phyloP scores from a whole-genome alignment of 2,888 invertebrate species.

The Miltochrista miniata region DNA sequence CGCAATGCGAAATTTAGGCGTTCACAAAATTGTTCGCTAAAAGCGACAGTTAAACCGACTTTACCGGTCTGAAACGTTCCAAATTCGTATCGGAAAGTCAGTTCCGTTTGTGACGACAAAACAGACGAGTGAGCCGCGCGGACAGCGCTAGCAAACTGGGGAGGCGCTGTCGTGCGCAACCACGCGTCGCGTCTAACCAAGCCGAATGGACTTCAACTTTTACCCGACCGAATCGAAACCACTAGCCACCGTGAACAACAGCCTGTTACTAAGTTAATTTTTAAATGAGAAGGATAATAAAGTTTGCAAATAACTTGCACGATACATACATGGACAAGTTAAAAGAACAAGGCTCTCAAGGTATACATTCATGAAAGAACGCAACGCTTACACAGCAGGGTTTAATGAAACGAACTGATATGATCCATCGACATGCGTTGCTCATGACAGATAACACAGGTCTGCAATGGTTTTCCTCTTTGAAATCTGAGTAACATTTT shows the following conservation, averaged over 20 bases:
- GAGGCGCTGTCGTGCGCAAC: slow-evolving; percentile 63
- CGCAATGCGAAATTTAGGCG: slow-evolving; percentile 75
- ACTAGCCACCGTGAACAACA: slow-evolving; percentile 37
- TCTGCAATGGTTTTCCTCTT: too few relatives aligned
- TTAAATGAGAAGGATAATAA: slow-evolving; percentile 62
- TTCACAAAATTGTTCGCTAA: slow-evolving; percentile 63
- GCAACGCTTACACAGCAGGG: slow-evolving; percentile 58
- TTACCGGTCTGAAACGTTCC: slow-evolving; percentile 76
- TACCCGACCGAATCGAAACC: slow-evolving; percentile 68
- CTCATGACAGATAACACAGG: slow-evolving; percentile 39
- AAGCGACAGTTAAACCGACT: slow-evolving; percentile 73
- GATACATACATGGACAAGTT: slow-evolving; percentile 71
- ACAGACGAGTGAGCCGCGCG: slow-evolving; percentile 78
- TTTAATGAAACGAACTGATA: slow-evolving; percentile 48
- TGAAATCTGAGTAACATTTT: too few relatives aligned
- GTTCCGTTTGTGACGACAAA: slow-evolving; percentile 41
- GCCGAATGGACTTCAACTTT: slow-evolving; percentile 75
- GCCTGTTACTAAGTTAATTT: slow-evolving; percentile 36
- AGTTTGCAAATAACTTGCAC: slow-evolving; percentile 72
- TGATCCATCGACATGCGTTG: slow-evolving; percentile 37
- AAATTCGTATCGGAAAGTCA: slow-evolving; percentile 68
- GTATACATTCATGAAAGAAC: slow-evolving; percentile 63
- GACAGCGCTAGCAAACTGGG: slow-evolving; percentile 78
- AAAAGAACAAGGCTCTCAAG: slow-evolving; percentile 71
- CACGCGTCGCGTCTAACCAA: slow-evolving; percentile 66